phyloP scores from a whole-genome alignment of 2,888 invertebrate genomes.

The Chaetogeoica ovagalla region DNA sequence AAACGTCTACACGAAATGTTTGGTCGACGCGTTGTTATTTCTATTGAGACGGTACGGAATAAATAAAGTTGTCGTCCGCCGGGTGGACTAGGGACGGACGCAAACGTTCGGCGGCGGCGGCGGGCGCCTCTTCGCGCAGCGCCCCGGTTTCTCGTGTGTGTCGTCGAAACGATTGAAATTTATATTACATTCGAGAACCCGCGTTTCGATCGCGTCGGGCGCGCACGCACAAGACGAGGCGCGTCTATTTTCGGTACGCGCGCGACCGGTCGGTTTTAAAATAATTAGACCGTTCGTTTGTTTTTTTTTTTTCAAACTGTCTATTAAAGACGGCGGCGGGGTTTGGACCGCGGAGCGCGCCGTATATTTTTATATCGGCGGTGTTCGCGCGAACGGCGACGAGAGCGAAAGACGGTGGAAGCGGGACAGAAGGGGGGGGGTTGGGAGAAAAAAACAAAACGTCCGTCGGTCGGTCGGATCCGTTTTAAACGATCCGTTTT shows the following conservation, averaged over 20 bases:
- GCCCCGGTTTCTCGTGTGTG: too few species aligned
- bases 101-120: too few species aligned
- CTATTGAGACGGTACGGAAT: too few species aligned
- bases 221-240: neutral
- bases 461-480: conserved; percentile 13
- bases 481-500: conserved; percentile 41
- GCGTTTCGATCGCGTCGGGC: conserved; percentile 22
- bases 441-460: neutral
- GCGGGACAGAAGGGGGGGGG: neutral
- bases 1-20: too few species aligned
- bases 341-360: neutral
- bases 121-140: too few species aligned
- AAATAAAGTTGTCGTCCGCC: too few species aligned
- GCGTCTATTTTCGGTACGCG: conserved; percentile 45
- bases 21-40: too few species aligned
- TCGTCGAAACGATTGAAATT: conserved; percentile 23
- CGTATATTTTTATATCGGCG: neutral
- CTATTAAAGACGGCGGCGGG: neutral
- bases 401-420: too few species aligned
- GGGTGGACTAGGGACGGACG: too few species aligned
- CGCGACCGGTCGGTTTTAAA: neutral
- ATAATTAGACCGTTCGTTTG: conserved; percentile 43
- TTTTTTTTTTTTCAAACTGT: too few species aligned
- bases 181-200: too few species aligned
- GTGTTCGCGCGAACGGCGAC: neutral